Percentiles rank a stretch among this genome's conserved stretches.
phyloP scores from a whole-genome alignment of 2,888 invertebrate species.

The Epistrophe eligans region DNA sequence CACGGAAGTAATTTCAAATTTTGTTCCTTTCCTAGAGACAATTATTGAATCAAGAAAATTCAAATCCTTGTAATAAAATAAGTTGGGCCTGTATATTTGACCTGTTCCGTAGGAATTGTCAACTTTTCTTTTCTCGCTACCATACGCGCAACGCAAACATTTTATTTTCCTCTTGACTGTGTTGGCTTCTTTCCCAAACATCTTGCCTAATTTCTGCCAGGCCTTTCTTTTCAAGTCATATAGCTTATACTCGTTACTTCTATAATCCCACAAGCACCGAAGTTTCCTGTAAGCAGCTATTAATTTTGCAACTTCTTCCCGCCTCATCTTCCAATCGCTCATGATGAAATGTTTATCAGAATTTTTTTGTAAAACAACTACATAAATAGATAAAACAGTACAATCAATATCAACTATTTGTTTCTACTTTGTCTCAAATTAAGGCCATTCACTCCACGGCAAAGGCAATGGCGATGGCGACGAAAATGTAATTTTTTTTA shows the following conservation, averaged over 20 bases:
- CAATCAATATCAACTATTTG: background rate
- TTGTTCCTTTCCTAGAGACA: constrained; percentile 17
- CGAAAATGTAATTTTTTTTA: no score
- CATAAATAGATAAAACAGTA: background rate
- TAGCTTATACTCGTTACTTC: constrained; percentile 67
- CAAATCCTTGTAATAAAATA: constrained; percentile 73
- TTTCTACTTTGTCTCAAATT: no score
- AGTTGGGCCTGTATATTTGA: constrained; percentile 43
- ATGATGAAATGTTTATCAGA: constrained; percentile 7
- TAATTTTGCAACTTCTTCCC: constrained; percentile 3
- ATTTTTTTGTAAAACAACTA: background rate
- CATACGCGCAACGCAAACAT: constrained; percentile 71
- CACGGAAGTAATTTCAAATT: background rate
- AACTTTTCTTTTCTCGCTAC: constrained; percentile 75
- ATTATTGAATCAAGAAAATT: constrained; percentile 67
- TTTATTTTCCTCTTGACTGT: constrained; percentile 76
- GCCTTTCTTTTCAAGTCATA: constrained; percentile 64
- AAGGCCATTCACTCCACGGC: no score
- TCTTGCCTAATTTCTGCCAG: constrained; percentile 65
- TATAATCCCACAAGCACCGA: constrained; percentile 75
- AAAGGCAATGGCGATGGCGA: no score
- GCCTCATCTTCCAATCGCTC: constrained; percentile 35
- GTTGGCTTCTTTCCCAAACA: constrained; percentile 50
- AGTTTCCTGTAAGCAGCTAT: constrained; percentile 56
- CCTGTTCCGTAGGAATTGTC: constrained; percentile 33